Conservation (phyloP, 2,113 vertebrate species). For the Caracal caracal region DNA sequence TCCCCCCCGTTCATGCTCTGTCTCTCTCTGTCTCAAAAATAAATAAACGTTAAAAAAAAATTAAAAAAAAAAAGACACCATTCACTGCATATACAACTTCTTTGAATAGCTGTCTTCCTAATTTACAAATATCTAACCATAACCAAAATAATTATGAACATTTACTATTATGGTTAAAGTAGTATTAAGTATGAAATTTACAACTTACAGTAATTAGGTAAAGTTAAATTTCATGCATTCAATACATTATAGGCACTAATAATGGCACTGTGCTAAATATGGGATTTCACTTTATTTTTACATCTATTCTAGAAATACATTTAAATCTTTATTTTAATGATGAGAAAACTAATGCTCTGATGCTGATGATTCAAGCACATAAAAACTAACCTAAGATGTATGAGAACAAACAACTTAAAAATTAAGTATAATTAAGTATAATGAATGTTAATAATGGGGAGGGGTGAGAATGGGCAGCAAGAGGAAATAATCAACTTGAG, state of each 20-base stretch:
- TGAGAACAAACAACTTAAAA: not conserved
- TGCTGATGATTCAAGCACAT: not conserved
- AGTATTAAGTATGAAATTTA: not conserved
- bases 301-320: not conserved
- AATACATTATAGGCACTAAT: not conserved
- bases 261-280: not conserved
- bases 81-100: not conserved
- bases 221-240: not conserved
- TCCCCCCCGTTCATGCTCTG: too few species aligned
- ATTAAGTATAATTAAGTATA: not conserved
- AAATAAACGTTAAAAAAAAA: too few species aligned
- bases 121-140: slow-evolving; percentile 28
- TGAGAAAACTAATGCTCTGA: not conserved
- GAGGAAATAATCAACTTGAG: not conserved
- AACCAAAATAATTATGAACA: not conserved
- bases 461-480: not conserved
- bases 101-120: not conserved
- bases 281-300: slow-evolving; percentile 8
- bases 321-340: not conserved
- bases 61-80: not conserved
- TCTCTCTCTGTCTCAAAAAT: too few species aligned
- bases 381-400: not conserved
- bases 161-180: not conserved
- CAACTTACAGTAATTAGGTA: not conserved
- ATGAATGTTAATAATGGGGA: not conserved